Evolutionary conservation across 2,113 vertebrate genomes (phyloP), one percentile per base, ranked within the genome.

Genomic region (Equus quagga): DNA sequence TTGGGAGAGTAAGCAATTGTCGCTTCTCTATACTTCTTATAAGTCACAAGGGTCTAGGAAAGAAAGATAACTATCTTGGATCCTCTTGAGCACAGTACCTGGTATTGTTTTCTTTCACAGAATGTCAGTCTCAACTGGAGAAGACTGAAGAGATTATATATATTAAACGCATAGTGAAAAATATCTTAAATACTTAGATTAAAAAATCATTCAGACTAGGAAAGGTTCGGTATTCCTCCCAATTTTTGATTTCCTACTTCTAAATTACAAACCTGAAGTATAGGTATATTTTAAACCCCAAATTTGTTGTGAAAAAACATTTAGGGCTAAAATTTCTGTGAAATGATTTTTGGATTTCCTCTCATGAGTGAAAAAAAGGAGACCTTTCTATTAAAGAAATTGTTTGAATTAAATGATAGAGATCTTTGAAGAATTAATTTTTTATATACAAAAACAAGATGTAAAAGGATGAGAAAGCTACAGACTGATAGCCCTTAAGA

Each of bases 311-410:
- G 67, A 85, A 41, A 26, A 60, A 79, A 72, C 8, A 82, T 19
- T 51, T 83, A 58, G 21, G 21, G 6, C 3, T 79, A 28, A 72
- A 46, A 56, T 62, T 72, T 92, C 26, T 94, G n/a, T 19, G 75
- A 96, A 28, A 82, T 56, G 5, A 69, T 92, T 93, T 95, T 41
- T 41, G 21, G 13, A 19, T 84, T 94, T 86, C 3, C 17, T 95
- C 11, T 96, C 24, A 12, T 26, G 64, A 46, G 4, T 64, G 23
- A 58, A 36, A 73, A 76, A 56, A 94, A 41, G 58, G 8, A 44
- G 23, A 41, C 1, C 8, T 62, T 95, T 41, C 9, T 75, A 67
- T 3, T 76, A 58, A 51, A 69, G 65, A 21, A 73, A 46, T 24
- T 85, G 18, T 58, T 58, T 76, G 23, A 92, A 69, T 36, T 85